Percentiles rank a stretch among this genome's conserved stretches.
Conservation (phyloP, 30 jellyfish, hydroid and myxozoan genomes). For the Chrysaora quinquecirrha region DNA sequence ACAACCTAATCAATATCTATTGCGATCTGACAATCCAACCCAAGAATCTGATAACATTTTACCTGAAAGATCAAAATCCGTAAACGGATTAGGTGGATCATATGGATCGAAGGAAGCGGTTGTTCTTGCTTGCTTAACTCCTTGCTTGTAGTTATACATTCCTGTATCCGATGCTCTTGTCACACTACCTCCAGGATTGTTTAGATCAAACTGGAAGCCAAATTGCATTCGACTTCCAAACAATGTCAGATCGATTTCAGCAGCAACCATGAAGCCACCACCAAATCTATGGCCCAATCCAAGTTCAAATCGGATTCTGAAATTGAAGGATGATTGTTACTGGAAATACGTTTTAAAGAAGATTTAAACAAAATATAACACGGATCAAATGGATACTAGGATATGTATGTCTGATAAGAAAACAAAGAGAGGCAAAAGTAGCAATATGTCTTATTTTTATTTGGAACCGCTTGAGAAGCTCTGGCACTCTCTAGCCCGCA, state of each 20-base stretch:
- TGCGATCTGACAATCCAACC: too few relatives aligned
- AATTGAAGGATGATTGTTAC: slow-evolving; percentile 14
- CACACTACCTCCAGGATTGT: slow-evolving; percentile 83
- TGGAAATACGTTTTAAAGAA: too few relatives aligned
- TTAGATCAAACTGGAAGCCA: slow-evolving; percentile 76
- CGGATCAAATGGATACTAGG: too few relatives aligned
- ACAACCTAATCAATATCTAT: too few relatives aligned
- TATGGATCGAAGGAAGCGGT: slow-evolving; percentile 84
- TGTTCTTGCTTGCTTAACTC: slow-evolving; percentile 85
- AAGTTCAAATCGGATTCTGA: slow-evolving; percentile 87
- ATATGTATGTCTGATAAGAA: too few relatives aligned
- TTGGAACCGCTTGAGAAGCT: too few relatives aligned
- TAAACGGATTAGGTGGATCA: slow-evolving; percentile 93
- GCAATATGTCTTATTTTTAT: too few relatives aligned
- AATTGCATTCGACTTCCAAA: slow-evolving; percentile 89
- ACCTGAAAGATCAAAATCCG: slow-evolving; percentile 97
- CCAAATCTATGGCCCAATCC: slow-evolving; percentile 92
- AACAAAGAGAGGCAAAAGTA: too few relatives aligned
- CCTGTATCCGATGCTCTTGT: slow-evolving; percentile 85
- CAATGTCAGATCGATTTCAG: slow-evolving; percentile 90
- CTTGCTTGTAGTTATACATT: slow-evolving; percentile 80
- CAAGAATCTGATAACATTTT: too few relatives aligned
- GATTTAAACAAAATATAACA: too few relatives aligned
- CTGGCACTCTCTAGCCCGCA: too few relatives aligned
- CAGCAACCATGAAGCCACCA: slow-evolving; percentile 98